Evolutionary conservation across 2,888 invertebrate genomes (phyloP), one percentile per base, ranked within the genome.

Genomic region (Gymnoscelis rufifasciata): DNA sequence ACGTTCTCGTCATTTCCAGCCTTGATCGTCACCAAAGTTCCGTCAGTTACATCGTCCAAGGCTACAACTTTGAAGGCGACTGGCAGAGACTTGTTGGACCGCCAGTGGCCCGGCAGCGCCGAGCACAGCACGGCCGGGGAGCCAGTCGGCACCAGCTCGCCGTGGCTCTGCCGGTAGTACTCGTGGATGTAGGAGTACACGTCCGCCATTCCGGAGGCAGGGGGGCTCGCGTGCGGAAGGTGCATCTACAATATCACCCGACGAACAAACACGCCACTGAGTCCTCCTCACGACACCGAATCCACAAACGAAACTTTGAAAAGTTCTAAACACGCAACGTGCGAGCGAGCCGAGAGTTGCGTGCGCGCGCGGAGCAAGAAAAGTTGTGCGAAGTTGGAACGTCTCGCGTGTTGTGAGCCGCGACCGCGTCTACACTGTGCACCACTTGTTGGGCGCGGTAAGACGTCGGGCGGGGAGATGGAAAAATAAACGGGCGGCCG

Each of bases 1-100:
- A 92, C 96, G 79, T 99, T 99, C 83, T 99, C 99, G 68, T 99
- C 99, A 81, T 99, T 99, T 27, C 99, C 99, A 45, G 98, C 99
- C 52, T 94, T 92, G 38, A 99, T 93, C 13, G 95, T 95, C 46
- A 99, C 98, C 57, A 95, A 75, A 0, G 99, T 99, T 11, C 98
- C 98, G 77, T 99, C 98, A 68, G 91, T 92, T 29, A 99, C 94
- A 59, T 98, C 98, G 57, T 97, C 97, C 60, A 98, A 80, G 0
- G 97, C 94, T 51, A 98, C 94, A 59, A 98, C 97, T 88, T 97
- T 97, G 88, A 99, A 99, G 11, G 98, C 96, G 33, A 96, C 92
- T 19, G 99, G 99, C 56, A 99, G 88, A 13, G 97, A 97, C 86
- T 99, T 99, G 90, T 99, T 99, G 39, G 94, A 97, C 51, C 99